phyloP scores from a whole-genome alignment of 2,888 invertebrate species.

The Anthoptus insignis region DNA sequence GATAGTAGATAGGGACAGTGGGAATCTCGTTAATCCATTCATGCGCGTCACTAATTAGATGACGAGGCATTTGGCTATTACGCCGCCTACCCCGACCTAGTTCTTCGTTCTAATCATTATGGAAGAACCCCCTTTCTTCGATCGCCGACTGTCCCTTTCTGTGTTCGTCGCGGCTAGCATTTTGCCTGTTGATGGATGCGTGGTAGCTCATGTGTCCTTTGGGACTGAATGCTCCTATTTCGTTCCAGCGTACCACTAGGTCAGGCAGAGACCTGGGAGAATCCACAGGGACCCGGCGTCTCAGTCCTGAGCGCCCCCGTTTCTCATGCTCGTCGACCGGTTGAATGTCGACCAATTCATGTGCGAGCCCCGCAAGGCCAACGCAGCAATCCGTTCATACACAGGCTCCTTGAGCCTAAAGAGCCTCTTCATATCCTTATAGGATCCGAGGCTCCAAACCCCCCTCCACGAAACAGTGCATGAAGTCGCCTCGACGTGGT shows the following conservation, averaged over 20 bases:
- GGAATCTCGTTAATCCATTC: conserved; percentile 87
- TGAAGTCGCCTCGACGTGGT: conserved; percentile 40
- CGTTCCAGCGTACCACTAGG: neutral
- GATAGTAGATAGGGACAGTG: conserved; percentile 16
- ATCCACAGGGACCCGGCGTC: conserved; percentile 22
- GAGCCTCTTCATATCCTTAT: neutral
- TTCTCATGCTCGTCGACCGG: conserved; percentile 21
- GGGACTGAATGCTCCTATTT: neutral
- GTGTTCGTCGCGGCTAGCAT: conserved; percentile 12
- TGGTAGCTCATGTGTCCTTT: neutral
- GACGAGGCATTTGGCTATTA: conserved; percentile 44
- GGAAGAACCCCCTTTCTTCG: no score
- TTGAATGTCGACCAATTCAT: conserved; percentile 46
- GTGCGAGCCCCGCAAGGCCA: conserved; percentile 41
- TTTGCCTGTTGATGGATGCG: conserved; percentile 21
- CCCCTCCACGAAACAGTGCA: conserved; percentile 51
- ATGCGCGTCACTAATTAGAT: conserved; percentile 79
- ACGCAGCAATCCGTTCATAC: neutral
- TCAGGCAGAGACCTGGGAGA: conserved; percentile 16
- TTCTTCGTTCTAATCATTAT: no score
- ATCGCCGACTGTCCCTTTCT: neutral
- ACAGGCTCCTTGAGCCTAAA: neutral
- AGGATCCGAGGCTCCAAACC: conserved; percentile 46
- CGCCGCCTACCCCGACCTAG: no score
- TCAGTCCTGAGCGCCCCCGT: neutral